Conservation (phyloP, 2,888 invertebrate species). For the Pomacea canaliculata region DNA sequence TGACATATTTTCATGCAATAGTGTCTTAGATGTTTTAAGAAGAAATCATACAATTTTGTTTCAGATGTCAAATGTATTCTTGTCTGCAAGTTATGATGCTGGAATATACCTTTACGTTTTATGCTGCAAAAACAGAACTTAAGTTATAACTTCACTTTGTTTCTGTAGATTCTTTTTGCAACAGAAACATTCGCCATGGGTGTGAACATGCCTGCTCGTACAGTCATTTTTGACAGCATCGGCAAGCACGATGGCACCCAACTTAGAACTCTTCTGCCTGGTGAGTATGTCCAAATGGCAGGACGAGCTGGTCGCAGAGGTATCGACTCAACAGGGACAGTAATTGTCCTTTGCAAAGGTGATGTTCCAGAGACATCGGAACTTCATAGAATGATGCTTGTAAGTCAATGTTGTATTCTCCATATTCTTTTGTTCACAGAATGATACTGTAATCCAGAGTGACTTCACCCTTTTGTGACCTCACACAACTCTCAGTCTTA, state of each 20-base stretch:
- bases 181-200: conserved; percentile 99
- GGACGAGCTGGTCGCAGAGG: conserved; percentile 91
- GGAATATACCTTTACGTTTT: too few species aligned
- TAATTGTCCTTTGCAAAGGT: conserved; percentile 86
- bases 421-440: background rate
- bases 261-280: conserved; percentile 83
- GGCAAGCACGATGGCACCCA: conserved; percentile 90
- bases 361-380: conserved; percentile 81
- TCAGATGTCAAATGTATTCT: too few species aligned
- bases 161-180: conserved; percentile 88
- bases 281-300: conserved; percentile 89
- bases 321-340: conserved; percentile 90
- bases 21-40: too few species aligned
- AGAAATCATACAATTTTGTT: too few species aligned
- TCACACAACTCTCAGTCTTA: background rate
- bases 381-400: conserved; percentile 87
- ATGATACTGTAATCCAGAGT: background rate
- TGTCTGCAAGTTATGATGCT: too few species aligned
- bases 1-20: too few species aligned
- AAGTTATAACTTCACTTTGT: too few species aligned
- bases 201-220: conserved; percentile 99
- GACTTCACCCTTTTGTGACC: background rate
- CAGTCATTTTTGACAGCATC: conserved; percentile 94
- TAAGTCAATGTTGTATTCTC: conserved; percentile 61
- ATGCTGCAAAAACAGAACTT: too few species aligned